phyloP scores from a whole-genome alignment of 2,797 vertebrate genomes.

The Poliocrania exsul region DNA sequence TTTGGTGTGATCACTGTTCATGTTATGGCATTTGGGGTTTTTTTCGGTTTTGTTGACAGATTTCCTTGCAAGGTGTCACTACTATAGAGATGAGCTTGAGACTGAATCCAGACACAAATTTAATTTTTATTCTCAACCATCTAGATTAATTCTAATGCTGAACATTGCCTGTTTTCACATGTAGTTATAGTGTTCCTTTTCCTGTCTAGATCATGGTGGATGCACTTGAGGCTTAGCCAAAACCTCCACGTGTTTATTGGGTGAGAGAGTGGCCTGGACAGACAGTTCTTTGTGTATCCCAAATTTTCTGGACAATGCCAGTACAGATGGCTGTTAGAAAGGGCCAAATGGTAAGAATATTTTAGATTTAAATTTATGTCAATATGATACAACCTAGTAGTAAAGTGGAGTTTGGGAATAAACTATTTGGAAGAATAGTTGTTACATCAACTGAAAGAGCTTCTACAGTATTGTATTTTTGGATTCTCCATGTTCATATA shows the following conservation, averaged over 20 bases:
- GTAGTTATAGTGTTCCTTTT: neutral
- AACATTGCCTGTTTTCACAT: neutral
- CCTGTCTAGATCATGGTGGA: conserved; percentile 81
- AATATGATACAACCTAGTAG: neutral
- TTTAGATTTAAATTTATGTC: neutral
- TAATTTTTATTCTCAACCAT: neutral
- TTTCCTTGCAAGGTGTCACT: neutral
- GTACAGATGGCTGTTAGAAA: conserved; percentile 83
- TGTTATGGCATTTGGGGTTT: accelerated
- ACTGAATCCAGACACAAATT: neutral
- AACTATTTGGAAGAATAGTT: neutral
- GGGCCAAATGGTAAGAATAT: conserved; percentile 76
- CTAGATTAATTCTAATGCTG: neutral
- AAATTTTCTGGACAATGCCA: conserved; percentile 87
- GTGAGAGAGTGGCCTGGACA: conserved; percentile 90
- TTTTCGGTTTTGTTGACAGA: neutral
- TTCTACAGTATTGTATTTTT: neutral
- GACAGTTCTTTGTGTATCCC: conserved; percentile 90
- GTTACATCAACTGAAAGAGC: neutral
- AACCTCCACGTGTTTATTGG: conserved; percentile 81
- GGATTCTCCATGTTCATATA: neutral
- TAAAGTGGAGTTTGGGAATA: neutral
- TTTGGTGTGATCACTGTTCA: neutral
- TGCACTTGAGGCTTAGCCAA: conserved; percentile 83
- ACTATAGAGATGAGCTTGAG: neutral